Evolutionary conservation across 2,797 vertebrate species (phyloP).

Genomic region (Florisuga fusca): DNA sequence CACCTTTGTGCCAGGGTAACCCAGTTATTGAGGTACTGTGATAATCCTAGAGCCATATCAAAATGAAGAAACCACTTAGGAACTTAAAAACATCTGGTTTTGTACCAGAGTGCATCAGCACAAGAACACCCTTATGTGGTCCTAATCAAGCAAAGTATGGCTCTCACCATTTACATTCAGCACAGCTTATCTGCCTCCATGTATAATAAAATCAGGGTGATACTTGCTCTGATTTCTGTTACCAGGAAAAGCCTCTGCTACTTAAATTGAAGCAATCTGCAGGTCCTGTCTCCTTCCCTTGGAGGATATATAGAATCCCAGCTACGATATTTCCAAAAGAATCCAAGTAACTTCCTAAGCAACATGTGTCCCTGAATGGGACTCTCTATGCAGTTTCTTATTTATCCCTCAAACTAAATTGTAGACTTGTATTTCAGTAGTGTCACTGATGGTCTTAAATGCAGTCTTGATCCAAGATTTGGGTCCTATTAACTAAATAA

Average conservation of each 20-base stretch:
- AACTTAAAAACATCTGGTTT: conserved; percentile 38
- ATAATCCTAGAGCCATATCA: conserved; percentile 34
- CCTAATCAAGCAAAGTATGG: not conserved
- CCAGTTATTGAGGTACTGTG: not conserved
- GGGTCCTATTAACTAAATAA: conserved; percentile 8
- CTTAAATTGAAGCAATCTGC: conserved; percentile 36
- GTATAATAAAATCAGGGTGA: conserved; percentile 43
- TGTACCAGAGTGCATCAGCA: not conserved
- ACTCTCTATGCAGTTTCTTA: not conserved
- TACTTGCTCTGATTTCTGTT: conserved; percentile 23
- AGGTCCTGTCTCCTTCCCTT: not conserved
- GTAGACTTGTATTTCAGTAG: not conserved
- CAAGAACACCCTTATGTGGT: not conserved
- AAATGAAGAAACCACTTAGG: conserved; percentile 53
- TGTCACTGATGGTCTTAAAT: not conserved
- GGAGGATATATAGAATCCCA: not conserved
- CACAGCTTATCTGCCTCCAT: conserved; percentile 20
- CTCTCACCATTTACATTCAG: not conserved
- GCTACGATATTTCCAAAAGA: conserved; percentile 23
- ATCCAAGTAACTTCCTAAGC: conserved; percentile 1
- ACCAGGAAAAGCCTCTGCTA: conserved; percentile 16
- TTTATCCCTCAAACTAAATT: not conserved
- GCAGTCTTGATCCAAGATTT: not conserved
- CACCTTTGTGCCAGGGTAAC: conserved; percentile 19
- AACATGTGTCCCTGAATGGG: not conserved